Base-by-base conservation (phyloP, 92 coral and sea anemone species). In the Phenganax stokvisi region DNA sequence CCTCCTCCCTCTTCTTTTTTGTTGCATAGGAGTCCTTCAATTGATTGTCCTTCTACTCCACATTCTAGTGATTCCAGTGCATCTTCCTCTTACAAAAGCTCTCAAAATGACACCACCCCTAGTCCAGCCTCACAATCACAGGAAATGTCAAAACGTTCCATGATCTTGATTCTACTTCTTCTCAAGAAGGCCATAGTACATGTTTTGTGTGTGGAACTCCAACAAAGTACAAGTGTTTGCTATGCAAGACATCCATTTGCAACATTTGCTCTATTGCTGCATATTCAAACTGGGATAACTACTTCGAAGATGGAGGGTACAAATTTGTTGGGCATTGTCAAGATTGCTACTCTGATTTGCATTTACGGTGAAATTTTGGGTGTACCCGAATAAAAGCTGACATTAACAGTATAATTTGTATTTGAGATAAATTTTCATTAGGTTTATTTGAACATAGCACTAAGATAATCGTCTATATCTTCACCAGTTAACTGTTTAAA, bases 171-270 rank as follows among this genome's bases (percentile, higher is more conserved):
- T 20, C 25, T 12, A 59, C 1, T 13, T 13, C 25, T 13, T 12
- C 65, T 12, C 65, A 13, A 12, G 25, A 59, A 13, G 16, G 25
- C 16, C 65, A 59, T 13, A 59, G 25, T 59, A 59, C 0, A 59
- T 59, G 75, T 51, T 12, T 71, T 71, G 25, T 12, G 1, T 71
- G 75, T 20, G n/a, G 54, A 12, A 71, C 52, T 20, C 12, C 8
- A 28, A 71, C 75, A 71, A 71, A 71, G 30, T 71, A 71, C 30
- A 28, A 31, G 52, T 71, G 75, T 71, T 47, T 71, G 75, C 10
- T 20, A 10, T 71, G 75, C 54, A 30, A 71, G 27, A 51, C 29
- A 1, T 71, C 11, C 1, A 20, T 37, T 10, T 71, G 75, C 75
- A 71, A 71, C 37, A 37, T 71, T 12, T 71, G 75, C 56, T 71